Evolutionary conservation across 2,113 vertebrate genomes (phyloP), one percentile per base, ranked within the genome.

Genomic region (Helogale parvula): DNA sequence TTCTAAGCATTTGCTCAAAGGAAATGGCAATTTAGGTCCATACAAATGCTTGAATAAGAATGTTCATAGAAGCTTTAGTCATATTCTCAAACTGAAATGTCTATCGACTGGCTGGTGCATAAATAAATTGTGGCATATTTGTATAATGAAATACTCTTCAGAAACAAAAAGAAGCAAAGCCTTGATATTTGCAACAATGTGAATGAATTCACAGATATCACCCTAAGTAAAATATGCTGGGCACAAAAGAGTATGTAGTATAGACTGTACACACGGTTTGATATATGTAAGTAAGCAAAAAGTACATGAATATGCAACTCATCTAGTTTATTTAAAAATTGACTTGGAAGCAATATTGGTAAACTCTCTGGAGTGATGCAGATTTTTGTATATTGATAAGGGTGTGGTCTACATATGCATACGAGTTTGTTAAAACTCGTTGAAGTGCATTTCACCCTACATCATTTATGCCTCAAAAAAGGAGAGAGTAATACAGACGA

Each of bases 381-480:
- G 81, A 83, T 87, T 54, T 84, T 86, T 96, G 17, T 79, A 94
- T 77, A 45, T 93, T 82, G 66, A 52, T 63, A 71, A 7, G 2
- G 3, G 5, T 35, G 66, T 81, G 31, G 4, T 11, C 4, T 13
- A 35, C 27, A 66, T 31, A 72, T 9, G 33, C 60, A 5, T 71
- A 68, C 47, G 21, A 71, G 68, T 82, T 94, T 79, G 4, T 54
- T 69, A 96, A 79, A 47, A 92, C 13, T 84, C 83, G 19, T 0
- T 89, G 16, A 60, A 72, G 71, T 27, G 10, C n/a, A 83, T 72
- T 65, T 76, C 27, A 81, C 57, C 63, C 21, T 35, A 6, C 57
- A 50, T 71, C 27, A 97, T 79, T 94, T 94, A 65, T 71, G 95
- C 31, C 60, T 97, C 50, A 63, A 88, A 76, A 90, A 87, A 19